phyloP scores from a whole-genome alignment of 1,140 invertebrate species.

The Zaprionus gabonicus region DNA sequence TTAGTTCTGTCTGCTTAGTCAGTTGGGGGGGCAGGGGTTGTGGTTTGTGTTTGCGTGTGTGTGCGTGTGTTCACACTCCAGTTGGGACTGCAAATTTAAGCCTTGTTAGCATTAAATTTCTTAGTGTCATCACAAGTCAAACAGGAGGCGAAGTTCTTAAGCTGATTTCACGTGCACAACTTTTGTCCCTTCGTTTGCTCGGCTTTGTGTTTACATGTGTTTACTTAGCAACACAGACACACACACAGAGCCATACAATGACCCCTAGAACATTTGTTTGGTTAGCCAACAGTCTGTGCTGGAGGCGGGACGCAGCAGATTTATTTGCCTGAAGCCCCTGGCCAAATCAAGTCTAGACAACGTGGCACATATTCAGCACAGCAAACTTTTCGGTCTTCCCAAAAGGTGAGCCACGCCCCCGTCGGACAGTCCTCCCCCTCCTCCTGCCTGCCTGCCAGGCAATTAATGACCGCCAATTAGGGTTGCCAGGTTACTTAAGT shows the following conservation, averaged over 20 bases:
- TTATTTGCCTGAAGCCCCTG: constrained; percentile 64
- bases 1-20: constrained; percentile 23
- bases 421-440: not conserved
- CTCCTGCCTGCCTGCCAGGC: not conserved
- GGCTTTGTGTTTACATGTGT: constrained; percentile 71
- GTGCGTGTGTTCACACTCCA: not conserved
- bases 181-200: constrained; percentile 54
- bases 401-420: constrained; percentile 1
- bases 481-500: not conserved
- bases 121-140: constrained; percentile 56
- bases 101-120: constrained; percentile 49
- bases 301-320: constrained; percentile 37
- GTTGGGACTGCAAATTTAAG: constrained; percentile 45
- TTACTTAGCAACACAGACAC: constrained; percentile 38
- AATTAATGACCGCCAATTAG: constrained; percentile 43
- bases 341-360: constrained; percentile 75
- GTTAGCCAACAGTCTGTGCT: constrained; percentile 43
- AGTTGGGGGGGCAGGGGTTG: not conserved
- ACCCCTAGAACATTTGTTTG: constrained; percentile 72
- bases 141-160: constrained; percentile 61
- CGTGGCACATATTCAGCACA: constrained; percentile 61
- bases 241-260: constrained; percentile 40
- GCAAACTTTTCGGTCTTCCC: constrained; percentile 5
- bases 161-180: constrained; percentile 72
- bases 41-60: not conserved